Evolutionary conservation across 2,888 invertebrate species (phyloP).

Genomic region (Hydriomena furcata): DNA sequence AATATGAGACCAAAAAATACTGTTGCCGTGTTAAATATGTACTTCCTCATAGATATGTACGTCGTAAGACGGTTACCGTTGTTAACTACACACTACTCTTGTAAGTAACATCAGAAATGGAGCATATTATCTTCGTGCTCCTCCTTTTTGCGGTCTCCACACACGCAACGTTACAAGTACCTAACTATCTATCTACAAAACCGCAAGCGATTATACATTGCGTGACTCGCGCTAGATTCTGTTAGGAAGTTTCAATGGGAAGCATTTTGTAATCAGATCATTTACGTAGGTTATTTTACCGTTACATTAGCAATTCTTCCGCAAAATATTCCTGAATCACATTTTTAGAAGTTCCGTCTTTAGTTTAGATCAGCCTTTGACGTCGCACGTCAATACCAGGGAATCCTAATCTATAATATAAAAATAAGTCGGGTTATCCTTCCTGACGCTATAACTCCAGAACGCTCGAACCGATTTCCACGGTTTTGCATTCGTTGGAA

Average conservation of each 20-base stretch:
- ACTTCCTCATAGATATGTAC: no score
- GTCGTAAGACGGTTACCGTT: background rate
- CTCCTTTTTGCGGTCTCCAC: slow-evolving; percentile 26
- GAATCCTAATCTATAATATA: no score
- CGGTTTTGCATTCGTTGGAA: no score
- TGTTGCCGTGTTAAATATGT: no score
- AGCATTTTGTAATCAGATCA: slow-evolving; percentile 13
- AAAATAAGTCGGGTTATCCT: no score
- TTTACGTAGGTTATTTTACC: slow-evolving; percentile 12
- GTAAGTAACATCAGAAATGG: slow-evolving; percentile 17
- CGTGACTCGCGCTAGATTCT: slow-evolving; percentile 24
- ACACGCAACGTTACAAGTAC: slow-evolving; percentile 21
- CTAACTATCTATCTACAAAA: slow-evolving; percentile 14
- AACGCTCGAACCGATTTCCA: no score
- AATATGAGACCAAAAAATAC: no score
- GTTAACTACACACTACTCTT: background rate
- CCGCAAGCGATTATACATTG: slow-evolving; percentile 24
- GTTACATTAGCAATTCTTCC: slow-evolving; percentile 2
- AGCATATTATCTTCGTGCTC: slow-evolving; percentile 11
- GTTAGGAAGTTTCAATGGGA: slow-evolving; percentile 22
- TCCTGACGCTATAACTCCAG: no score
- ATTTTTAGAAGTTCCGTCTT: no score
- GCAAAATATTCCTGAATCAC: background rate
- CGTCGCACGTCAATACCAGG: no score
- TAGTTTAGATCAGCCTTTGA: no score